Conservation (phyloP, 2,888 invertebrate species). For the Orchestes rusci region DNA sequence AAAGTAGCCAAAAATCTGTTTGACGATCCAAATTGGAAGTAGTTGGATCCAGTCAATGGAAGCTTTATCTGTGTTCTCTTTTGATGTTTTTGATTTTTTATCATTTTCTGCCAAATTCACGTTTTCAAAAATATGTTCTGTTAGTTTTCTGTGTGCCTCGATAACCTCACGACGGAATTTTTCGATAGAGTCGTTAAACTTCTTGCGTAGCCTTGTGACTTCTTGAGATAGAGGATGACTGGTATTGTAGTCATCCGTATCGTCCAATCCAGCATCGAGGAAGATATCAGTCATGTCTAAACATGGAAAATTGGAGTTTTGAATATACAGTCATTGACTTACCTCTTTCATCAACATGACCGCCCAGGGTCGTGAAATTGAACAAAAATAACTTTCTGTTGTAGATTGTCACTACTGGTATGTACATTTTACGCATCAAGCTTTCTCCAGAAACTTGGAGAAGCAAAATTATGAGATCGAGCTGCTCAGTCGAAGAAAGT, state of each 20-base stretch:
- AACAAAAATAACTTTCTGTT: conserved; percentile 13
- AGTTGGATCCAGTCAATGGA: conserved; percentile 29
- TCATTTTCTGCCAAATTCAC: background rate
- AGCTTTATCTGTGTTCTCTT: conserved; percentile 8
- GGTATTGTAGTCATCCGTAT: conserved; percentile 20
- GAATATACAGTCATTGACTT: background rate
- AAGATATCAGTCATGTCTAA: conserved; percentile 8
- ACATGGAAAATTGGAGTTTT: background rate
- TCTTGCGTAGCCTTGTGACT: conserved; percentile 27
- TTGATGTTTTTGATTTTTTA: conserved; percentile 8
- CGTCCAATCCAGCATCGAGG: too few relatives aligned
- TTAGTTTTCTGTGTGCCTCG: conserved; percentile 2
- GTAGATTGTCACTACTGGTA: conserved; percentile 23
- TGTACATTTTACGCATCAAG: conserved; percentile 25
- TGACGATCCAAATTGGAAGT: conserved; percentile 32
- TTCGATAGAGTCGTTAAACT: conserved; percentile 26
- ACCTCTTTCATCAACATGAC: background rate
- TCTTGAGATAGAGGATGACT: conserved; percentile 26
- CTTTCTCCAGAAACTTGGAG: conserved; percentile 23
- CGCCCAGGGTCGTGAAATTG: too few relatives aligned
- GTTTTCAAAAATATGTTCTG: background rate
- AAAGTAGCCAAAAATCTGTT: conserved; percentile 31
- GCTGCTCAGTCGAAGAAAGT: conserved; percentile 22
- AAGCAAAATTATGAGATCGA: conserved; percentile 21
- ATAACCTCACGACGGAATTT: conserved; percentile 22